phyloP scores from a whole-genome alignment of 2,888 invertebrate species.

The Dromius quadrimaculatus region DNA sequence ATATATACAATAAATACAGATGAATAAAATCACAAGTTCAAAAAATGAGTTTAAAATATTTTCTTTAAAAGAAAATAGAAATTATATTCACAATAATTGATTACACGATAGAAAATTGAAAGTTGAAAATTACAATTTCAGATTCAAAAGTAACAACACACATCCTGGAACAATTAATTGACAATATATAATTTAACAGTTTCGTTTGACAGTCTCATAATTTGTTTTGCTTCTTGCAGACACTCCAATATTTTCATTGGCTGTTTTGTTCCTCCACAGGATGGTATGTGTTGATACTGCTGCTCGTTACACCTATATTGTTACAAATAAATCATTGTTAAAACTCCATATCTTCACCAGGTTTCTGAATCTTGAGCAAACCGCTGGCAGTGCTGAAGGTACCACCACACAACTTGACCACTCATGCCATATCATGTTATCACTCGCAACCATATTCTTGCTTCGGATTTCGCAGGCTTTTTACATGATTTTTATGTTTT shows the following conservation, averaged over 20 bases:
- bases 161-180: slow-evolving; percentile 44
- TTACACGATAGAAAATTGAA: slow-evolving; percentile 19
- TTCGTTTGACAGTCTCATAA: slow-evolving; percentile 36
- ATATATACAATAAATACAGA: slow-evolving; percentile 45
- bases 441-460: slow-evolving; percentile 36
- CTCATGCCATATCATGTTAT: slow-evolving; percentile 32
- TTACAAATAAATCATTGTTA: slow-evolving; percentile 55
- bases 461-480: slow-evolving; percentile 28
- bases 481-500: slow-evolving; percentile 36
- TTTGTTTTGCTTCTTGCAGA: slow-evolving; percentile 44
- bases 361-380: slow-evolving; percentile 26
- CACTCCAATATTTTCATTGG: slow-evolving; percentile 43
- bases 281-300: slow-evolving; percentile 53
- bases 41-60: slow-evolving; percentile 41
- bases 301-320: slow-evolving; percentile 56
- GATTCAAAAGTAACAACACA: slow-evolving; percentile 51
- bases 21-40: slow-evolving; percentile 48
- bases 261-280: slow-evolving; percentile 48
- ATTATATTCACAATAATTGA: slow-evolving; percentile 42
- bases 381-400: slow-evolving; percentile 31
- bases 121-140: slow-evolving; percentile 19
- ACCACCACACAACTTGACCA: slow-evolving; percentile 36
- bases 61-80: slow-evolving; percentile 33
- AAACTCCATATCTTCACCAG: slow-evolving; percentile 43
- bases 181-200: slow-evolving; percentile 16